These are phyloP conservation scores for Pelvicachromis taeniatus DNA, from an alignment of 2,113 vertebrate species.

Conservation along the genomic window DNA sequence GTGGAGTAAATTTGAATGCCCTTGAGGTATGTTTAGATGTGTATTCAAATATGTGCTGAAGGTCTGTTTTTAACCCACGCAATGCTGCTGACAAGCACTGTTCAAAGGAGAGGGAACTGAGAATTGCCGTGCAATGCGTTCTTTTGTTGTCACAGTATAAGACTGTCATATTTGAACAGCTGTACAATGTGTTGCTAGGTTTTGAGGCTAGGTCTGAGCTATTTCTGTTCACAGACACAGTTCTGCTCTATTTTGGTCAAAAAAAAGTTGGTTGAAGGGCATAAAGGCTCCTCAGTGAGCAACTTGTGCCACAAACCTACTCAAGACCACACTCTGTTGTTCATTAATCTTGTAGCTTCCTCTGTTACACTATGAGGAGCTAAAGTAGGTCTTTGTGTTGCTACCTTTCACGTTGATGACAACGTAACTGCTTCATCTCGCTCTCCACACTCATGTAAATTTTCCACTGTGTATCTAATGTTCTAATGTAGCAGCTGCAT, in stretches of 20 bases:
- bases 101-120: neutral
- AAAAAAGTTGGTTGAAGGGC: slow-evolving; percentile 1
- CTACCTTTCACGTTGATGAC: neutral
- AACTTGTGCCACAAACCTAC: slow-evolving; percentile 12
- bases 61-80: neutral
- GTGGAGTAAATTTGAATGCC: slow-evolving; percentile 17
- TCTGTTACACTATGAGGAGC: neutral
- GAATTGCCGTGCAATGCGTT: neutral
- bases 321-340: neutral
- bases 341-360: neutral
- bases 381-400: neutral
- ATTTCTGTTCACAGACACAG: slow-evolving; percentile 40
- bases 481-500: neutral
- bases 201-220: slow-evolving; percentile 45
- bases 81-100: neutral
- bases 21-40: neutral
- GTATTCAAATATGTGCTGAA: neutral
- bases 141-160: neutral
- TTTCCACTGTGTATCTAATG: neutral
- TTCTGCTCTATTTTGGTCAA: slow-evolving; percentile 32
- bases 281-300: slow-evolving; percentile 1
- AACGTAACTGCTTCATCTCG: neutral
- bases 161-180: neutral
- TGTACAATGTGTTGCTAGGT: slow-evolving; percentile 7
- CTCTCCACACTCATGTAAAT: neutral